A percentile compares a stretch with the other conserved stretches of the same genome.
Evolutionary conservation across 2,797 vertebrate species (phyloP).

Genomic region (Thamnophis elegans): DNA sequence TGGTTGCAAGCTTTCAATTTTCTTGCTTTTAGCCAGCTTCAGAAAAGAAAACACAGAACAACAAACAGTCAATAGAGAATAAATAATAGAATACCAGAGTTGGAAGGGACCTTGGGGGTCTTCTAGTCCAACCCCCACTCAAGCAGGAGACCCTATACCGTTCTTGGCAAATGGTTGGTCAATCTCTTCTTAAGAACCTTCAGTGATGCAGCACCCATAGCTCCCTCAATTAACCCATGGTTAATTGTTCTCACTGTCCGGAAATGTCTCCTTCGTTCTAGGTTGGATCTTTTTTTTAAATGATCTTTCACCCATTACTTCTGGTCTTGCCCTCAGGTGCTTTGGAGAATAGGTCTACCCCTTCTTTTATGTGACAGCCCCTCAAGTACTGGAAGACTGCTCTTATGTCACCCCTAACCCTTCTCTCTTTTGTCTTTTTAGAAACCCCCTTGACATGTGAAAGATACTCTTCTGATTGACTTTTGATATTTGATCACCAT

Average conservation of each 20-base stretch:
- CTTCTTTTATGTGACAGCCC: neutral
- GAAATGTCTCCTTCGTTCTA: neutral
- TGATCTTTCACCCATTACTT: neutral
- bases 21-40: neutral
- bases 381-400: neutral
- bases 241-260: neutral
- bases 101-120: neutral
- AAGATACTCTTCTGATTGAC: neutral
- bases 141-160: neutral
- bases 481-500: neutral
- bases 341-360: neutral
- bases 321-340: neutral
- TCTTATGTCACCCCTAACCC: neutral
- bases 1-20: neutral
- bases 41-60: neutral
- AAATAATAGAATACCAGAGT: neutral
- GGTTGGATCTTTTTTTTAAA: neutral
- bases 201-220: neutral
- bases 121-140: neutral
- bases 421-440: neutral
- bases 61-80: neutral
- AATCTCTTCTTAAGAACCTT: neutral
- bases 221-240: neutral
- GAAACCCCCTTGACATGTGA: neutral
- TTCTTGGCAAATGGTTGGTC: neutral